Evolutionary conservation across 2,797 vertebrate genomes (phyloP).

Genomic region (Mionectes olivaceus): DNA sequence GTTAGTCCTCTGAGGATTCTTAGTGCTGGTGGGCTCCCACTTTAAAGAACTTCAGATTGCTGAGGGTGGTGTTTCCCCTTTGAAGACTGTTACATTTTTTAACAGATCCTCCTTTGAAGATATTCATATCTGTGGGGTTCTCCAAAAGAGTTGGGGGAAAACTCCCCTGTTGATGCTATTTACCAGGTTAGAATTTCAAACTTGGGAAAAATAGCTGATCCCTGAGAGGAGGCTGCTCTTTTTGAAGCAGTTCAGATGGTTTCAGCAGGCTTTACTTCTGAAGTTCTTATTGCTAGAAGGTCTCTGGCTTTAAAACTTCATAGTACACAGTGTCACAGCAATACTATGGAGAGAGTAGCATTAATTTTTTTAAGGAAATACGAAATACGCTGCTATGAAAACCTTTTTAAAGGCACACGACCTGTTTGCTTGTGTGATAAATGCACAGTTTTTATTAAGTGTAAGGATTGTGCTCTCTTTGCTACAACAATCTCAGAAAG

Average conservation of each 20-base stretch:
- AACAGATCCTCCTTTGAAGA: constrained; percentile 81
- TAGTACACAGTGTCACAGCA: constrained; percentile 5
- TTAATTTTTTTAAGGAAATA: background rate
- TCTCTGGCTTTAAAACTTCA: constrained; percentile 65
- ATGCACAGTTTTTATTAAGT: background rate
- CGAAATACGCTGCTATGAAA: background rate
- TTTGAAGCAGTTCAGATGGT: constrained; percentile 79
- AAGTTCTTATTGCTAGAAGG: constrained; percentile 73
- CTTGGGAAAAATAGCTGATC: constrained; percentile 70
- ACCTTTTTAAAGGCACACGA: background rate
- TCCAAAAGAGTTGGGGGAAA: constrained; percentile 70
- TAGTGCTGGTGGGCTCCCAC: constrained; percentile 76
- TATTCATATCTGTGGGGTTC: constrained; percentile 75
- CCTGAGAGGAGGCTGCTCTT: constrained; percentile 72
- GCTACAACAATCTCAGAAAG: background rate
- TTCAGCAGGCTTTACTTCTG: constrained; percentile 72
- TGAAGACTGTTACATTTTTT: constrained; percentile 82
- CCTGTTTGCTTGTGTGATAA: background rate
- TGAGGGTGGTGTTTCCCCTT: constrained; percentile 79
- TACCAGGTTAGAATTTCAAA: constrained; percentile 77
- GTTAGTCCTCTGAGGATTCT: constrained; percentile 66
- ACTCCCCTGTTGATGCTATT: constrained; percentile 76
- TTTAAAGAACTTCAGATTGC: constrained; percentile 81
- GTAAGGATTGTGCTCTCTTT: background rate
- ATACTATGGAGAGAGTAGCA: background rate